phyloP scores from a whole-genome alignment of 1,140 invertebrate species.

The Tenebrio molitor region DNA sequence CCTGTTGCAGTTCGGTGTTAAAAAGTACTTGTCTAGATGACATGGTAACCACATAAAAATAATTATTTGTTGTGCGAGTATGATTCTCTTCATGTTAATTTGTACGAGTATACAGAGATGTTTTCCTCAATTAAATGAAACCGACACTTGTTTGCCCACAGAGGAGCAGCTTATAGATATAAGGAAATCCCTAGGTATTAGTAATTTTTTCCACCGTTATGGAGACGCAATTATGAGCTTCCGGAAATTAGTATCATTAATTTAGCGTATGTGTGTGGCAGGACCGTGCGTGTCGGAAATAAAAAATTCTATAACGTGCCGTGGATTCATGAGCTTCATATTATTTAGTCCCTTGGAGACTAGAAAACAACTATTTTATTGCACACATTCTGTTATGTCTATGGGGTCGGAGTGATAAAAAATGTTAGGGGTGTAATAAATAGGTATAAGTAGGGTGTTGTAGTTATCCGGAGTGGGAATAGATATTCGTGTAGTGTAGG shows the following conservation, averaged over 20 bases:
- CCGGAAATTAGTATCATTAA: conserved; percentile 40
- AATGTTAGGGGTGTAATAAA: conserved; percentile 44
- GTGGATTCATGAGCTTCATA: conserved; percentile 40
- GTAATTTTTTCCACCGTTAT: conserved; percentile 5
- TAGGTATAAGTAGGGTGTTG: conserved; percentile 42
- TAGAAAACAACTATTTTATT: conserved; percentile 43
- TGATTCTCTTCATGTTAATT: background rate
- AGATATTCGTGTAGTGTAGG: conserved; percentile 40
- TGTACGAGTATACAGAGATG: background rate
- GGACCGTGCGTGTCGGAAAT: conserved; percentile 25
- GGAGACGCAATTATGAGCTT: conserved; percentile 25
- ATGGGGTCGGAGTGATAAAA: conserved; percentile 32
- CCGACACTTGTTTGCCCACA: conserved; percentile 16
- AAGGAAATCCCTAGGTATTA: conserved; percentile 14
- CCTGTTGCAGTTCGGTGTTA: too few relatives aligned
- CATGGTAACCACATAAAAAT: too few relatives aligned
- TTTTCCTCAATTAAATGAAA: conserved; percentile 22
- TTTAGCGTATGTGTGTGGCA: conserved; percentile 10
- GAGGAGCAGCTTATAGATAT: conserved; percentile 23
- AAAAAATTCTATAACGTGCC: conserved; percentile 40
- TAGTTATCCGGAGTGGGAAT: conserved; percentile 40
- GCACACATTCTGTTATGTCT: conserved; percentile 24
- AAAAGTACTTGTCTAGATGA: too few relatives aligned
- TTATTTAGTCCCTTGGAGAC: conserved; percentile 32
- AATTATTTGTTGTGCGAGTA: too few relatives aligned